Evolutionary conservation across 2,797 vertebrate species (phyloP).

Genomic region (Caiman crocodilus): DNA sequence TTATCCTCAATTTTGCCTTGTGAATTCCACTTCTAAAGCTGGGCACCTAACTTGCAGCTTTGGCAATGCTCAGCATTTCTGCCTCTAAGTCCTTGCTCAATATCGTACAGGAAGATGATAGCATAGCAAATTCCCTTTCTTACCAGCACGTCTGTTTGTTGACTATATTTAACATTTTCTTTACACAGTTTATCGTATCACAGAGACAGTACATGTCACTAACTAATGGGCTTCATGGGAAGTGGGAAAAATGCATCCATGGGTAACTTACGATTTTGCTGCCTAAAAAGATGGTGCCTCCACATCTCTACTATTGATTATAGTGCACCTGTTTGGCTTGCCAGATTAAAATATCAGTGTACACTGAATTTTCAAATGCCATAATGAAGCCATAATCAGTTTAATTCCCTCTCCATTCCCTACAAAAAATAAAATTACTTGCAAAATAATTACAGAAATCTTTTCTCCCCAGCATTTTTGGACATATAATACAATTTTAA

Average conservation of each 20-base stretch:
- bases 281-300: background rate
- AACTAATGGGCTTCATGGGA: background rate
- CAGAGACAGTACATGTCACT: background rate
- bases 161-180: background rate
- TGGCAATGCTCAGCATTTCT: too few species aligned
- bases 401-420: background rate
- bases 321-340: background rate
- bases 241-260: background rate
- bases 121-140: background rate
- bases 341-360: background rate
- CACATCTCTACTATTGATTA: background rate
- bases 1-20: too few species aligned
- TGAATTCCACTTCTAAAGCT: too few species aligned
- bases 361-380: background rate
- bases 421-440: accelerated
- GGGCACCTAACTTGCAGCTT: too few species aligned
- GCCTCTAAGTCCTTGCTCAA: background rate
- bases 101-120: background rate
- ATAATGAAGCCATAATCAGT: background rate
- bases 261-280: background rate
- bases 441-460: background rate
- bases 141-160: background rate
- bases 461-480: background rate
- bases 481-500: background rate
- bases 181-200: background rate